Base-by-base conservation (phyloP, 2,888 invertebrate species). In the Sinhomidia bicolor region DNA sequence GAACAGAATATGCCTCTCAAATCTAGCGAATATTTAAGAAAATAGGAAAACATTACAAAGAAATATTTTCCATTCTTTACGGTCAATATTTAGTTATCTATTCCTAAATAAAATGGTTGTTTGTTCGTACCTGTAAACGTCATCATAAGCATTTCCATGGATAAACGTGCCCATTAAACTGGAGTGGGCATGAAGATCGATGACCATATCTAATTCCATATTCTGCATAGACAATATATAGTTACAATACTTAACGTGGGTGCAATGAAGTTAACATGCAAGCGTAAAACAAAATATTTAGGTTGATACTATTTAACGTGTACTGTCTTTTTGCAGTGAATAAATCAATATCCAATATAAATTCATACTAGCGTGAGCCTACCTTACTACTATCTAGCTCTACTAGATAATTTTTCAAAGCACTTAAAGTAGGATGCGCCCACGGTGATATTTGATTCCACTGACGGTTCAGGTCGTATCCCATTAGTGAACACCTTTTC, bases 131-230 rank as follows among this genome's bases (percentile, higher is more conserved):
- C 97, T 96, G 94, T 97, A 97, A 17, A 98, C 97, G 93, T 98
- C 98, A 92, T 98, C 97, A 93, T 97, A 98, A 0, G 97, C 96
- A 93, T 98, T 99, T 26, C 99, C 99, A 93, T 98, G 97, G 90
- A 99, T 96, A 94, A 99, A 99, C 82, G 98, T 96, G 9, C 99
- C 99, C 93, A 97, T 96, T 89, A 98, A 95, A 92, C 97, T 98
- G 14, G 97, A 96, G 93, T 99, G 98, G 7, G 98, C 97, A 93
- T 99, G 99, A 76, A 99, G 95, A 94, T 99, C 99, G 84, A 99
- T 95, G 89, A 98, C 97, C 93, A 99, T 98, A 94, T 99, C 99
- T 92, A 99, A 94, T 92, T 98, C 97, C 20, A 94, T 93, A 90
- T 95, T 95, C 94, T 95, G 12, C 51, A 51, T 5, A 93, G 91